Evolutionary conservation across 2,797 vertebrate species (phyloP), one percentile per base, ranked within the genome.

Genomic region (Myotis vivesi): DNA sequence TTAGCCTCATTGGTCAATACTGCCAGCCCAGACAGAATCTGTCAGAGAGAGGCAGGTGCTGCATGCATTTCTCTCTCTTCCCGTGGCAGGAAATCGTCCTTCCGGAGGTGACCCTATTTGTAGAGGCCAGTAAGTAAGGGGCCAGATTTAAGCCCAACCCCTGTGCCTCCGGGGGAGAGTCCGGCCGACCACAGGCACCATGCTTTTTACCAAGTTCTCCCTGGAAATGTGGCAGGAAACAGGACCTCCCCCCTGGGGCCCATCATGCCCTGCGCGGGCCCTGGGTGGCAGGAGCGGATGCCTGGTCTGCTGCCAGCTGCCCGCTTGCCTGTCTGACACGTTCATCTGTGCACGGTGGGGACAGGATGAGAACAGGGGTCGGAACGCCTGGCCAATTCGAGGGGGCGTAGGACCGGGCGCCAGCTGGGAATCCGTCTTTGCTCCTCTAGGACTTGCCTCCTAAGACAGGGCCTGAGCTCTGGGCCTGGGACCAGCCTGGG

Each of bases 341-440:
- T 41, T 53, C 22, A 46, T 5, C 15, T 57, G 10, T 13, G 62
- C 20, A 30, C 62, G 0, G 0, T 44, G 25, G 25, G 46, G 38
- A 30, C 4, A 33, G 5, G 38, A 30, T 9, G n/a, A 17, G 20
- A 22, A 9, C 20, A 38, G 36, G 2, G 5, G 16, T 53, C 46
- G 30, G 46, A 79, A 76, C 2, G 33, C 11, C 0, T 0, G 11
- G 49, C 5, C 5, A 12, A 1, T 44, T 44, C 17, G 7, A 22
- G 28, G 33, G 46, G 1, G 5, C 3, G 5, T 7, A 46, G 36
- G 28, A 25, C 30, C 2, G 0, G 4, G 23, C n/a, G 15, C 30
- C 36, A 33, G 11, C 1, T 4, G 25, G 16, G 53, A 87, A 23
- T 33, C 46, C 16, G 38, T 17, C 7, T 53, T 10, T 69, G 28